Evolutionary conservation across 1,140 invertebrate genomes (phyloP), one percentile per base, ranked within the genome.

Genomic region (Heterodera schachtii): DNA sequence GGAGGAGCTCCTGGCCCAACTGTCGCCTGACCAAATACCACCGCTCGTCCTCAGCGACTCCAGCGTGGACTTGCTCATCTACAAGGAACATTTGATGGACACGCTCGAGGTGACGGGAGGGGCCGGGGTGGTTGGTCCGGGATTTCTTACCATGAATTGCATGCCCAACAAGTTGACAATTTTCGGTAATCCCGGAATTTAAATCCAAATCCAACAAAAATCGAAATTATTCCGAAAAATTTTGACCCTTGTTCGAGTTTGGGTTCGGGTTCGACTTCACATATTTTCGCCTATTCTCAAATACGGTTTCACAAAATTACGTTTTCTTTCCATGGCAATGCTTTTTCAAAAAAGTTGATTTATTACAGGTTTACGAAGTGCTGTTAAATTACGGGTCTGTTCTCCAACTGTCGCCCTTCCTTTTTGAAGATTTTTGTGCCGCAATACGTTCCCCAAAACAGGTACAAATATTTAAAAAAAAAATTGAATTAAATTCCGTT

Each of bases 341-440:
- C 31, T 31, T 31, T 31, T n/a, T 8, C 73, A 21, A 6, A 52
- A 8, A 75, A 0, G 0, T 75, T 47, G n/a, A 7, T 49, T 75
- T 3, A 3, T 21, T 49, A 3, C 44, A 86, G 85, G 70, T 87
- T 6, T 86, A 86, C 60, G 85, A 86, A 83, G 79, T 80, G 60
- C 77, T 79, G 21, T 47, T 21, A 5, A 85, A 67, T 46, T 86
- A 83, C 60, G 67, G 81, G 52, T 74, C 64, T 16, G 41, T 73
- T 8, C 82, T 86, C 46, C 85, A 86, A 70, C 60, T 86, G 13
- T 86, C 85, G 7, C 85, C 85, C 6, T 85, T 86, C 52, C 76
- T 86, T 13, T 86, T 86, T 52, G 85, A 86, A 75, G 85, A 86
- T 69, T 87, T 86, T 73, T 86, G 85, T 80, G 75, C 77, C 76